These are phyloP conservation scores for Aleiodes sp. DNA, from an alignment of 1,140 invertebrate species.

Conservation along the genomic window DNA sequence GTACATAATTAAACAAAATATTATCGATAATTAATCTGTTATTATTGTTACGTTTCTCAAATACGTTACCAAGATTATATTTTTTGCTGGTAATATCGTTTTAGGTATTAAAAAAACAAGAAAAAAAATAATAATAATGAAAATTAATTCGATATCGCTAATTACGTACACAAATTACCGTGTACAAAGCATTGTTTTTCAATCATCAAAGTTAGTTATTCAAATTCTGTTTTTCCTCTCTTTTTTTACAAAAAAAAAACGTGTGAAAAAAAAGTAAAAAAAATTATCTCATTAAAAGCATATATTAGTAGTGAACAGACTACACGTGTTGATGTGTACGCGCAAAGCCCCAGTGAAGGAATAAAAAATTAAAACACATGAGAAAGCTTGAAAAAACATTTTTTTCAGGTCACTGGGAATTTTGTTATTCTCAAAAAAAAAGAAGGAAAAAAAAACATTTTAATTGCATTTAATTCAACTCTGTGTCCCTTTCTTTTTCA, in stretches of 20 bases:
- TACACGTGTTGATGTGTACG: too few species aligned
- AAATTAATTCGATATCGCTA: slow-evolving; percentile 28
- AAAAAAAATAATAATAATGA: not conserved
- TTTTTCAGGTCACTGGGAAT: too few species aligned
- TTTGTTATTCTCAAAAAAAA: slow-evolving; percentile 2
- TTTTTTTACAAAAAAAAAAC: not conserved
- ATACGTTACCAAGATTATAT: slow-evolving; percentile 61
- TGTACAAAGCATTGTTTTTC: slow-evolving; percentile 23
- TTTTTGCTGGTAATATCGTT: slow-evolving; percentile 48
- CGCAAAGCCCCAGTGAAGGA: too few species aligned
- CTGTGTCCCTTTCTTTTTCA: not conserved
- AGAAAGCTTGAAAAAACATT: too few species aligned
- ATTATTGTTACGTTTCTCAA: slow-evolving; percentile 61
- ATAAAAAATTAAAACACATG: too few species aligned
- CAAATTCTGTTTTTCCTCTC: not conserved
- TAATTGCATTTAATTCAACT: slow-evolving; percentile 10
- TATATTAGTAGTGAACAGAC: too few species aligned
- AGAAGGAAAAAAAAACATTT: not conserved
- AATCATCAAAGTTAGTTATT: slow-evolving; percentile 30
- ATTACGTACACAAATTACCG: not conserved
- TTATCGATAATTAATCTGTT: slow-evolving; percentile 58
- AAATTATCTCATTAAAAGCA: not conserved
- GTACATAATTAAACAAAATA: slow-evolving; percentile 52
- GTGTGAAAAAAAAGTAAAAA: not conserved
- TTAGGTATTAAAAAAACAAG: slow-evolving; percentile 10